These are phyloP conservation scores for Ochropleura leucogaster DNA, from an alignment of 2,888 invertebrate species.

Conservation along the genomic window DNA sequence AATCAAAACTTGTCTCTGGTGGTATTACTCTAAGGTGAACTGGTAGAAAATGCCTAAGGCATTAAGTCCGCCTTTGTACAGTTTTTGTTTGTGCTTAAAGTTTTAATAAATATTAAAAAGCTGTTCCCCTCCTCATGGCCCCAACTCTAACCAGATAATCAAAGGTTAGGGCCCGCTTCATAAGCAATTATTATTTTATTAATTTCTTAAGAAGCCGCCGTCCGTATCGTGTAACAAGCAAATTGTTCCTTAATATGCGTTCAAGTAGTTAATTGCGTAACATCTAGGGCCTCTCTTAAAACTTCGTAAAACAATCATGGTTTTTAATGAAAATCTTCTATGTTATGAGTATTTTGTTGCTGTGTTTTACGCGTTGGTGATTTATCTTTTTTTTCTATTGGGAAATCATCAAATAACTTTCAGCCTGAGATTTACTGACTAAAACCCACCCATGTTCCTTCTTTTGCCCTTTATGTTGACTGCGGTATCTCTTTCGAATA, in stretches of 20 bases:
- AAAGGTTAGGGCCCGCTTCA: slow-evolving; percentile 70
- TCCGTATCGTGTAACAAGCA: slow-evolving; percentile 57
- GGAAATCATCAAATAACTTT: too few relatives aligned
- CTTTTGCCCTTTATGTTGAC: too few relatives aligned
- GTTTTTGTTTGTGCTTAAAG: too few relatives aligned
- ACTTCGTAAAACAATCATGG: slow-evolving; percentile 48
- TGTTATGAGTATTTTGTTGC: slow-evolving; percentile 33
- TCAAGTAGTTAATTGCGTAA: slow-evolving; percentile 68
- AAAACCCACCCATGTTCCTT: too few relatives aligned
- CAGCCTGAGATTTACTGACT: too few relatives aligned
- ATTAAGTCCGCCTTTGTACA: too few relatives aligned
- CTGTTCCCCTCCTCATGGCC: slow-evolving; percentile 49
- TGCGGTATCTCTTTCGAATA: too few relatives aligned
- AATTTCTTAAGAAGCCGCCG: slow-evolving; percentile 73
- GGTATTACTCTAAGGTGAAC: too few relatives aligned
- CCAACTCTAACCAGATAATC: slow-evolving; percentile 67
- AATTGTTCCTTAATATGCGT: slow-evolving; percentile 69
- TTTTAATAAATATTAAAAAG: neutral
- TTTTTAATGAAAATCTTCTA: slow-evolving; percentile 49
- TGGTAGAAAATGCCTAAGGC: too few relatives aligned
- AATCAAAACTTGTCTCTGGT: too few relatives aligned
- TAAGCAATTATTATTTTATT: slow-evolving; percentile 81
- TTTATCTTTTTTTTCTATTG: too few relatives aligned
- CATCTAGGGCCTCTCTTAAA: slow-evolving; percentile 43
- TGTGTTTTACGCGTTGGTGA: neutral